A percentile compares a stretch with the other conserved stretches of the same genome.
These are phyloP conservation scores for Drepanosiphum platanoidis DNA, from an alignment of 2,888 invertebrate genomes.

Conservation along the genomic window DNA sequence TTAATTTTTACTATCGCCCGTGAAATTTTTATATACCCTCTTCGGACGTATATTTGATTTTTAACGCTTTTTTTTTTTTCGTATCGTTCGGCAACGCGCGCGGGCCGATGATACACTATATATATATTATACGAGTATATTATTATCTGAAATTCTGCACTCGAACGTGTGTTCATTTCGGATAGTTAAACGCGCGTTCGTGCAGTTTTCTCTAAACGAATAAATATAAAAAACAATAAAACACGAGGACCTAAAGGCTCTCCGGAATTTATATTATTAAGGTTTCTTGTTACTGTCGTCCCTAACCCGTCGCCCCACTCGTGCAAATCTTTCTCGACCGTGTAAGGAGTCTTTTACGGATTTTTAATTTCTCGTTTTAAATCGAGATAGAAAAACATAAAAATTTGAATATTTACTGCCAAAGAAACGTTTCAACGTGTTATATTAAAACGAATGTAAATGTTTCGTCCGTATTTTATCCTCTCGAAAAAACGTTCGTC, in stretches of 20 bases:
- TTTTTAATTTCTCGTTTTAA: constrained; percentile 17
- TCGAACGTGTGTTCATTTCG: background rate
- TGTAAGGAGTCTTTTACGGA: background rate
- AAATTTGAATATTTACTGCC: background rate
- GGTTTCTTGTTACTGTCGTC: too few relatives aligned
- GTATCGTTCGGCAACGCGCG: background rate
- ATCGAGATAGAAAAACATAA: background rate
- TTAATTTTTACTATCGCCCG: background rate
- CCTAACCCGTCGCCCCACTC: background rate
- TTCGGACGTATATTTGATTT: background rate
- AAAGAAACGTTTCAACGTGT: background rate
- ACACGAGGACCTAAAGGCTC: background rate
- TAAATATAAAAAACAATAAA: too few relatives aligned
- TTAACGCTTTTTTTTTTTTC: background rate
- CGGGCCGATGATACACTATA: too few relatives aligned
- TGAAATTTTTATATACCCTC: background rate
- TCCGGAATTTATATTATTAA: too few relatives aligned
- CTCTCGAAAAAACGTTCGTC: too few relatives aligned
- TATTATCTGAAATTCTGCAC: too few relatives aligned
- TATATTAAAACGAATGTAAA: background rate
- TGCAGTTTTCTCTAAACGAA: background rate
- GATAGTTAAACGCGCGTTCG: background rate
- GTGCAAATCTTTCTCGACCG: background rate
- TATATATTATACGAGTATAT: too few relatives aligned
- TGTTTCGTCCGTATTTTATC: background rate